These are phyloP conservation scores for Dromiciops gliroides DNA, from an alignment of 2,113 vertebrate species.

Conservation along the genomic window DNA sequence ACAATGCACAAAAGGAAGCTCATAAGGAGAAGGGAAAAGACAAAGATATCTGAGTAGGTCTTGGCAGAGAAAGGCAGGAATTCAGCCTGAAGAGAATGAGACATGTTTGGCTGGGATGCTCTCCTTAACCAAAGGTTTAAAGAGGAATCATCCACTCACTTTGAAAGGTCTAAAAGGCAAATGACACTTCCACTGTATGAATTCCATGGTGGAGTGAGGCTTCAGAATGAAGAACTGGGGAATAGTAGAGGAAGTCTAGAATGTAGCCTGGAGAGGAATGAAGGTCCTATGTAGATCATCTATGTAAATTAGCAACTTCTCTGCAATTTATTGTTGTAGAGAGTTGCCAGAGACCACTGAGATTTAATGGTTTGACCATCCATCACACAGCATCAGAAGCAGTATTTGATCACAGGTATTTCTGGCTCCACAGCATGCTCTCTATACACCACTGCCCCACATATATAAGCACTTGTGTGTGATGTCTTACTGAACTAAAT, in stretches of 20 bases:
- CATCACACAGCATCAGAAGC: neutral
- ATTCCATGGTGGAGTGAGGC: neutral
- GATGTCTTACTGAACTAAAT: neutral
- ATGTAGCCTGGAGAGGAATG: neutral
- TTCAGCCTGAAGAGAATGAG: neutral
- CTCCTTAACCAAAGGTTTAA: neutral
- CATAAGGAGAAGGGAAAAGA: neutral
- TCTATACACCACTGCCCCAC: neutral
- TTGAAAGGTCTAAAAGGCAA: neutral
- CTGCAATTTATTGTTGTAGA: neutral
- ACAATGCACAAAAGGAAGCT: neutral
- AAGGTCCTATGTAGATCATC: neutral
- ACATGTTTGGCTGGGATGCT: neutral
- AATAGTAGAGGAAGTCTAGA: neutral
- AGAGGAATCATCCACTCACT: neutral
- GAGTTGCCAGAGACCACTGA: neutral
- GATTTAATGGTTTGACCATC: neutral
- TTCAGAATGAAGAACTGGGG: neutral
- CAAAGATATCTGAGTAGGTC: neutral
- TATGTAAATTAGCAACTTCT: neutral
- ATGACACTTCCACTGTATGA: neutral
- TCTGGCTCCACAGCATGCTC: neutral
- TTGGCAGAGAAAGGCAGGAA: neutral
- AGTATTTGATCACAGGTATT: no score
- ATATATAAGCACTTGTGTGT: neutral